Evolutionary conservation across 2,113 vertebrate genomes (phyloP).

Genomic region (Aldabrachelys gigantea): DNA sequence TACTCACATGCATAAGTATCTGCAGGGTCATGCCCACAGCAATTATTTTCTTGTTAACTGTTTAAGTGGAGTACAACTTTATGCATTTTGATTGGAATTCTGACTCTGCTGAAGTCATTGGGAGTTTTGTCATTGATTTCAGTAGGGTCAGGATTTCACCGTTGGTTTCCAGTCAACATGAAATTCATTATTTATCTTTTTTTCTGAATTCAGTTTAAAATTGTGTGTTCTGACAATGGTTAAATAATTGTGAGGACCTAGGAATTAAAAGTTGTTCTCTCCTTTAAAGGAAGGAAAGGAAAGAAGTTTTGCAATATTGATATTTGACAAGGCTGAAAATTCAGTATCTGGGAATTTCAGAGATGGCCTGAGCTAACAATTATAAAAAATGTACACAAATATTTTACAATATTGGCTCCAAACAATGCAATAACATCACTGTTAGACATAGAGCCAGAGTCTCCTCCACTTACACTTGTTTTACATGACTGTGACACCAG

Average conservation of each 20-base stretch:
- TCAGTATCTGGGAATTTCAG: background rate
- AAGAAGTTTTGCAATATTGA: background rate
- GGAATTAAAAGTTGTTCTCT: background rate
- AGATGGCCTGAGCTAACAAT: background rate
- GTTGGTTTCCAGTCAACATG: background rate
- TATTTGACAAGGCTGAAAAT: background rate
- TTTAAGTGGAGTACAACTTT: background rate
- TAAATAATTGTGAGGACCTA: background rate
- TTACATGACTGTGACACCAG: background rate
- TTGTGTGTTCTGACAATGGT: background rate
- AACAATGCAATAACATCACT: background rate
- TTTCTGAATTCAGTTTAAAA: conserved; percentile 9
- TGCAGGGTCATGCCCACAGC: background rate
- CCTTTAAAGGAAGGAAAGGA: background rate
- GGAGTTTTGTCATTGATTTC: background rate
- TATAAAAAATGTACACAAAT: background rate
- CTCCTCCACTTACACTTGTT: background rate
- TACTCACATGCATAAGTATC: background rate
- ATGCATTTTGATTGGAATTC: background rate
- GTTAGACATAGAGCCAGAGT: background rate
- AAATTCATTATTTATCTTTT: background rate
- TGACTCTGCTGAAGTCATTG: background rate
- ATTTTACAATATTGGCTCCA: background rate
- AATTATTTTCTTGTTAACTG: background rate
- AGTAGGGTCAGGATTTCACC: background rate